Evolutionary conservation across 1,140 invertebrate species (phyloP), one percentile per base, ranked within the genome.

Genomic region (Chironomus striatipennis): DNA sequence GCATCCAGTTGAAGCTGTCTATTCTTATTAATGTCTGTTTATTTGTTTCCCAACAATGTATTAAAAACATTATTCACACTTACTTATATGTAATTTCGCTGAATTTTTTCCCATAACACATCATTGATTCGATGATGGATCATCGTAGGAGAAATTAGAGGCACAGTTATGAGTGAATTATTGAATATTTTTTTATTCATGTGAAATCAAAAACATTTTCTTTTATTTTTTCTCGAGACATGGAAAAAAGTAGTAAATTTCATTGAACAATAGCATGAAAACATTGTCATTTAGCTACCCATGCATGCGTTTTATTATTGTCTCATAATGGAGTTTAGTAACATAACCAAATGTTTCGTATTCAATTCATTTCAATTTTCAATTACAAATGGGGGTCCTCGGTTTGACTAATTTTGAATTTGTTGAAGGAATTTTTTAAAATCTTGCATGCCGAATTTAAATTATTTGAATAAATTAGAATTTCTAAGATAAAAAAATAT

Each of bases 271-370:
- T 57, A 57, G 47, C 47, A 57, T 57, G 8, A 57, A 57, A n/a
- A 47, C n/a, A 57, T 57, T 57, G 47, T 57, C 47, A 57, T 57
- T 57, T 57, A 4, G 47, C 47, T 57, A 57, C 47, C 47, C 47
- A 57, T 57, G 47, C 47, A 57, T 57, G 47, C 47, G 47, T 57
- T 57, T 34, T n/a, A n/a, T 34, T 57, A 57, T 57, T n/a, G 47
- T 57, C 24, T 34, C 47, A 57, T 57, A 57, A 57, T 57, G n/a
- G 47, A 57, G 47, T 57, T 57, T 57, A 57, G n/a, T 57, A 57
- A n/a, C 12, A 57, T 57, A 57, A 57, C 24, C 47, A 57, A 57
- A 7, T 5, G 47, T 57, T 57, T 57, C 47, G 47, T n/a, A 57
- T 57, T 34, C 24, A 34, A 34, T 34, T 34, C 24, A 34, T 34